These are phyloP conservation scores for Vimba vimba DNA, from an alignment of 2,113 vertebrate species.

Conservation along the genomic window DNA sequence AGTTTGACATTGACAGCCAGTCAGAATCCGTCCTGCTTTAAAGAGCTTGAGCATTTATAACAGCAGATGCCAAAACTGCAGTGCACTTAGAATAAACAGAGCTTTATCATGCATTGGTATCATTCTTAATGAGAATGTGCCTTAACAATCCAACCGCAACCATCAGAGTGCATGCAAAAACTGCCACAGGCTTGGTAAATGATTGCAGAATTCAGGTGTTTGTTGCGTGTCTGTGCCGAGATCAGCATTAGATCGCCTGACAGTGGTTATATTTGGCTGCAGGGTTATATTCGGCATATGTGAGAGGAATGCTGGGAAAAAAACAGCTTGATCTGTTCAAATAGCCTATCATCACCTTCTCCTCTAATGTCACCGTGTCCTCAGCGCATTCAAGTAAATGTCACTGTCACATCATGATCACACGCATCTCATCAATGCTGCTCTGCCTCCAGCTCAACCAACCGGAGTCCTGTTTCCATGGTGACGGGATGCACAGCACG, in stretches of 20 bases:
- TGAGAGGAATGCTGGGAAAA: neutral
- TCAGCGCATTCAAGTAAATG: neutral
- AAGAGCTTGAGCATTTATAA: neutral
- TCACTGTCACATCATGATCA: neutral
- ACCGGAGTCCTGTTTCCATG: constrained; percentile 76
- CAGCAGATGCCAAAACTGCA: no score
- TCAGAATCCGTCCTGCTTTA: neutral
- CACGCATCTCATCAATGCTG: neutral
- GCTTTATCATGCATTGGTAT: neutral
- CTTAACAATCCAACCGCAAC: neutral
- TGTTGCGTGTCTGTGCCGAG: neutral
- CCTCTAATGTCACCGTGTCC: neutral
- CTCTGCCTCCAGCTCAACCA: constrained; percentile 43
- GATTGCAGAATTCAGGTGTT: neutral
- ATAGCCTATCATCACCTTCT: neutral
- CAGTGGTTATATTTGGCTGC: neutral
- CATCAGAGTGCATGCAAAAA: neutral
- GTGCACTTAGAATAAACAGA: no score
- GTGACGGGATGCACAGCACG: constrained; percentile 65
- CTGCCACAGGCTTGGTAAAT: neutral
- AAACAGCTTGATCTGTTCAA: constrained; percentile 11
- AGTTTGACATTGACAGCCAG: neutral
- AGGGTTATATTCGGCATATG: neutral
- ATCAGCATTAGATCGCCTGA: neutral
- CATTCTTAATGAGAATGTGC: neutral